Base-by-base conservation (phyloP, 2,797 vertebrate species). In the Eospalax fontanierii region DNA sequence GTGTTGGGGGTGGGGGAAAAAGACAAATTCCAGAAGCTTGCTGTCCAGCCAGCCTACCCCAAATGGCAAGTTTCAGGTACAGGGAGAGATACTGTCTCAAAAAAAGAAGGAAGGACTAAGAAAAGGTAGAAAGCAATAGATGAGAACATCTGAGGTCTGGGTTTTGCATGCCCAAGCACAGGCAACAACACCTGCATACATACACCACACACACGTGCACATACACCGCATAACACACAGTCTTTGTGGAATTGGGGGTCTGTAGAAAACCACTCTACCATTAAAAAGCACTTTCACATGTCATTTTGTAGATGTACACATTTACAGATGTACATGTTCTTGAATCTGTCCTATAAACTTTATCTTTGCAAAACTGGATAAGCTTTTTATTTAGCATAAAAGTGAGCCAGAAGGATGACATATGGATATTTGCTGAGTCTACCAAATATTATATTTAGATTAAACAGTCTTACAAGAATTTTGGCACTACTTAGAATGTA, bases 381-480 rank as follows among this genome's bases (percentile, higher is more conserved):
- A 68, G 28, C 30, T 86, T 15, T 43, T 78, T 85, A 90, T 68
- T 66, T 73, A 88, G 90, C n/a, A 24, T 40, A 75, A 92, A 40
- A 8, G 11, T 84, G 11, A 75, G 30, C 46, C 35, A 30, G 54
- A 63, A 43, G n/a, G 14, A 82, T 3, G 4, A 4, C 35, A 76
- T 26, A 65, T 16, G 35, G 90, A 75, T 21, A 81, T 24, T 26
- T 73, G 57, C 14, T 90, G 35, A 66, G 7, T 89, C 78, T 79
- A 88, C 40, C n/a, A 82, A n/a, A 78, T 54, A 92, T 14, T 92
- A 57, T 38, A 71, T 28, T 30, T 22, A 5, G 46, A 61, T 14
- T 57, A 90, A 90, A 76, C 46, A 63, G 33, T 61, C 38, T 94
- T 88, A 61, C 15, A 18, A 61, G 30, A 96, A 89, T 50, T 78